Base-by-base conservation (phyloP, 2,113 vertebrate species). In the Boulengeromyrus knoepffleri region DNA sequence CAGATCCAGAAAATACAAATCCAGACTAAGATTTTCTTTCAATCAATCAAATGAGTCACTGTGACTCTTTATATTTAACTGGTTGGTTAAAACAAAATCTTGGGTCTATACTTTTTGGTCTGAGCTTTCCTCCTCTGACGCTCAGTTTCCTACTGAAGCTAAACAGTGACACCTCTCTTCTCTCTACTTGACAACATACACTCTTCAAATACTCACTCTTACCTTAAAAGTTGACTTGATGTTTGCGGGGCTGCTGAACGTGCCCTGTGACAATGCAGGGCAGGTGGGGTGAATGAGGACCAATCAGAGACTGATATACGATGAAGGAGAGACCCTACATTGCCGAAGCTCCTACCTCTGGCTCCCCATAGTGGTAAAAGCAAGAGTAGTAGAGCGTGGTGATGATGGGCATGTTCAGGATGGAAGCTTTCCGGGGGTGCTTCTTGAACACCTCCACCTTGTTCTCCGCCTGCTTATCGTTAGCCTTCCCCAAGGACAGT, bases 361-460 rank as follows among this genome's bases (percentile, higher is more conserved):
- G 91, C 88, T 98, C 97, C 2, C 93, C 95, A 91, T 99, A 98
- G 93, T 99, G 99, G 94, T 99, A 99, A 92, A 99, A 97, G 92
- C 98, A 99, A 93, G 97, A 97, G 93, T 99, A 99, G 94, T 98
- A 99, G 8, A 99, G 95, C 0, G 99, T 99, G 0, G 98, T 99
- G 94, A 99, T 96, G 74, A 99, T 94, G 0, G 99, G 98, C 98
- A 98, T 98, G 93, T 98, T 97, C 90, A 99, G 96, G 90, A 99
- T 97, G 1, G 97, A 98, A 1, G 98, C 97, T 93, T 97, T 97
- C 56, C 98, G 95, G 70, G 98, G 98, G n/a, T 98, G 96, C 92
- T 96, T 98, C 80, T 95, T 96, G 94, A 99, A 99, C 47, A 98
- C 94, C 66, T 98, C 97, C 0, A 96, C 93, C 92, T 96, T 92